phyloP scores from a whole-genome alignment of 2,797 vertebrate genomes.

The Pachyuromys duprasi region DNA sequence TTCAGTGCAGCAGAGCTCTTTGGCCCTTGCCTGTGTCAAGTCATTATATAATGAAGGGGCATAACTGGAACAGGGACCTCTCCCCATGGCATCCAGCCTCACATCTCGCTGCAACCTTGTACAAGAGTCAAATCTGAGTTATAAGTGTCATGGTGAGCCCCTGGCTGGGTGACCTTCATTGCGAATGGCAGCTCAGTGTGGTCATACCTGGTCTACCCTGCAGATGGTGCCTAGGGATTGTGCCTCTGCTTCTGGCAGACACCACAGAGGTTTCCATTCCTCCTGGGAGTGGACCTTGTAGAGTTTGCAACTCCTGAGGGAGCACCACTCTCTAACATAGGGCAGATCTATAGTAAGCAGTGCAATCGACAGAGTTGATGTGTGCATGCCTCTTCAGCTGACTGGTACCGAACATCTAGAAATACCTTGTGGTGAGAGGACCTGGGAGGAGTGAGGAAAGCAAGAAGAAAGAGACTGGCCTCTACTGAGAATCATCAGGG shows the following conservation, averaged over 20 bases:
- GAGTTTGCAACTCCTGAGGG: neutral
- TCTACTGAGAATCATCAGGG: neutral
- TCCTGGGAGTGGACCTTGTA: neutral
- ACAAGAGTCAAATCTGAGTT: neutral
- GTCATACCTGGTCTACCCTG: neutral
- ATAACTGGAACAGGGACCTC: fast-evolving
- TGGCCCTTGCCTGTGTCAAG: neutral
- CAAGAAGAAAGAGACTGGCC: no score
- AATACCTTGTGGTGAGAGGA: neutral
- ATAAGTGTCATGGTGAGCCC: neutral
- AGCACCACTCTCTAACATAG: neutral
- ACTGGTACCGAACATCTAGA: neutral
- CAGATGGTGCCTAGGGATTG: no score
- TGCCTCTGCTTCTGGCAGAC: neutral
- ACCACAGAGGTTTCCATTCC: neutral
- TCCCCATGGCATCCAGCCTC: no score
- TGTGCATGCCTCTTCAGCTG: neutral
- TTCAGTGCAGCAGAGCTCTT: neutral
- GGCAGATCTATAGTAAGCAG: neutral
- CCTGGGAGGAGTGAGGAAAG: neutral
- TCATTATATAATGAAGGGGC: neutral
- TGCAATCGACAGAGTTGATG: neutral
- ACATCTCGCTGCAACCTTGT: neutral
- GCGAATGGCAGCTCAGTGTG: neutral
- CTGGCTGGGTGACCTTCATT: neutral